These are phyloP conservation scores for Eulithis testata DNA, from an alignment of 2,888 invertebrate genomes.

Conservation along the genomic window DNA sequence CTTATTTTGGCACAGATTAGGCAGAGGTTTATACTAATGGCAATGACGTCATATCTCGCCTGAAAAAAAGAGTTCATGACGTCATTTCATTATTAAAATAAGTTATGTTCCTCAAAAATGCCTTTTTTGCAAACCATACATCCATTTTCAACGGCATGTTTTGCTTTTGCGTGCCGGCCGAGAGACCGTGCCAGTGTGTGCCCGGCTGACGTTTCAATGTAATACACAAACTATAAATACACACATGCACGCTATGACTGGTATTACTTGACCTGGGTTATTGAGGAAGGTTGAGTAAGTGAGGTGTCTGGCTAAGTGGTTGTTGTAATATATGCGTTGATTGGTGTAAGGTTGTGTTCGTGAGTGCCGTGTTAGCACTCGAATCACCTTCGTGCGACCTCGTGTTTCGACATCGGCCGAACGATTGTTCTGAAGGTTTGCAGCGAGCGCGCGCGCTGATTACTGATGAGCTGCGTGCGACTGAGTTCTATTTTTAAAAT, in stretches of 20 bases:
- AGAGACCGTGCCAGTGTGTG: conserved; percentile 58
- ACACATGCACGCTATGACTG: conserved; percentile 48
- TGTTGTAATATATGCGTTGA: conserved; percentile 55
- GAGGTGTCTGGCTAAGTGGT: conserved; percentile 28
- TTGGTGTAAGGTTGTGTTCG: conserved; percentile 55
- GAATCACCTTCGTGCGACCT: conserved; percentile 82
- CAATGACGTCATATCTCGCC: too few species aligned
- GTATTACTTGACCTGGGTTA: conserved; percentile 42
- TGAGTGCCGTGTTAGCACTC: conserved; percentile 74
- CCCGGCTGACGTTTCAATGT: conserved; percentile 57
- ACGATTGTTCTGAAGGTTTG: conserved; percentile 79
- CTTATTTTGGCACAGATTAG: too few species aligned
- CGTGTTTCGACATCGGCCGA: conserved; percentile 75
- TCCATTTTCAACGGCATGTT: conserved; percentile 74
- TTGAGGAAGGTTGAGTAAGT: background rate
- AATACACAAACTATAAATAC: conserved; percentile 57
- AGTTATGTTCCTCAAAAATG: conserved; percentile 1
- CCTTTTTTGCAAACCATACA: conserved; percentile 33
- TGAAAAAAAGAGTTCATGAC: too few species aligned
- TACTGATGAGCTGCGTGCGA: conserved; percentile 69
- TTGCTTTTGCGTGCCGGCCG: conserved; percentile 71
- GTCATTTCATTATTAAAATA: background rate
- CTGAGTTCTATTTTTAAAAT: conserved; percentile 68
- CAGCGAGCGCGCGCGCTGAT: conserved; percentile 69
- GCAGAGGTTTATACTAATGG: too few species aligned